Conservation (phyloP, 2,113 vertebrate species). For the Maylandia zebra region DNA sequence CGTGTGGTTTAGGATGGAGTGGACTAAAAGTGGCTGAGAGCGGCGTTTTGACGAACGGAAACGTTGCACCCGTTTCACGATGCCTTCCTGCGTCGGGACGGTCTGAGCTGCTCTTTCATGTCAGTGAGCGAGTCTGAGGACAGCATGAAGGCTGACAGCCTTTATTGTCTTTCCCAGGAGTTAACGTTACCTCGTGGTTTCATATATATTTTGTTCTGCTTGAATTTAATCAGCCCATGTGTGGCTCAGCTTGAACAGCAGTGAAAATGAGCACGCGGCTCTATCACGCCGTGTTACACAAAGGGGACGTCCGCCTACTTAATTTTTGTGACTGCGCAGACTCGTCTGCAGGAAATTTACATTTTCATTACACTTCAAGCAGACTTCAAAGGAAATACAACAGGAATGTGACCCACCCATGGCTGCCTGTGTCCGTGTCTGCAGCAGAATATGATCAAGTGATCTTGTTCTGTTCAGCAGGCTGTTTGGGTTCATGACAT, state of each 20-base stretch:
- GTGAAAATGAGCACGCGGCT: neutral
- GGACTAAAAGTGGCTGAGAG: neutral
- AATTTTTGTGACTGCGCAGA: neutral
- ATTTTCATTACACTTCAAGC: neutral
- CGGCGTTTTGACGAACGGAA: neutral
- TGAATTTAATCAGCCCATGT: neutral
- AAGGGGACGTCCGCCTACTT: neutral
- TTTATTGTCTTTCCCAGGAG: neutral
- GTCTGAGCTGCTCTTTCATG: neutral
- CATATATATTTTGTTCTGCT: neutral
- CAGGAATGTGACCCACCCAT: neutral
- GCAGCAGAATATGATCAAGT: neutral
- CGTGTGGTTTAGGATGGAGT: neutral
- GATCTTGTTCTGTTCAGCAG: neutral
- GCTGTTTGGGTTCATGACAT: neutral
- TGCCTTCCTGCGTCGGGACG: rapidly evolving
- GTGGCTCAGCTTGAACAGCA: neutral
- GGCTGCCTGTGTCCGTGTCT: neutral
- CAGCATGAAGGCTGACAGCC: neutral
- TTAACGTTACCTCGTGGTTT: rapidly evolving
- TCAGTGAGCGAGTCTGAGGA: rapidly evolving
- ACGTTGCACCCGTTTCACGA: rapidly evolving
- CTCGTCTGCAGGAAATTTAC: neutral
- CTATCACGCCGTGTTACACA: neutral
- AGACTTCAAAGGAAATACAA: neutral